phyloP scores from a whole-genome alignment of 1,140 invertebrate species.

The Daktulosphaira vitifoliae region DNA sequence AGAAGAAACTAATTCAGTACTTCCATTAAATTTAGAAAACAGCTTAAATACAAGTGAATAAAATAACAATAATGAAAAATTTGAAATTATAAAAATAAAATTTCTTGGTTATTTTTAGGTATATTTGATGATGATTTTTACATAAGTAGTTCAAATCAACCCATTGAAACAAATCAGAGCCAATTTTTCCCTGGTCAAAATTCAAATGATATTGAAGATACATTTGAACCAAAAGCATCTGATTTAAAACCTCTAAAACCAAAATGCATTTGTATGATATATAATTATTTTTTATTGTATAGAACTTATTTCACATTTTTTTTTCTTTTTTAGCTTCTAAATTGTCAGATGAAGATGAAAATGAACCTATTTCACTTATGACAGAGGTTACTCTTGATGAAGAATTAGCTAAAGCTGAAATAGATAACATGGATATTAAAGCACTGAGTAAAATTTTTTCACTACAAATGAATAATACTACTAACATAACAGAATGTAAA shows the following conservation, averaged over 20 bases:
- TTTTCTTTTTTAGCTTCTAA: neutral
- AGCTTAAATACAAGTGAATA: neutral
- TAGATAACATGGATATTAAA: slow-evolving; percentile 32
- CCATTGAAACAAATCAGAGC: slow-evolving; percentile 57
- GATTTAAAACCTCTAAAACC: slow-evolving; percentile 39
- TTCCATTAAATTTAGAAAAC: neutral
- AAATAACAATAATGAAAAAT: no score
- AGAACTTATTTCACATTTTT: neutral
- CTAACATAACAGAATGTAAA: slow-evolving; percentile 1
- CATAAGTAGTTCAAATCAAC: slow-evolving; percentile 58
- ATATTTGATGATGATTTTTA: slow-evolving; percentile 42
- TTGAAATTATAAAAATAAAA: no score
- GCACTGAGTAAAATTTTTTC: slow-evolving; percentile 18
- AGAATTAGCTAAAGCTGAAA: slow-evolving; percentile 7
- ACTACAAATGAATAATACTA: slow-evolving; percentile 8
- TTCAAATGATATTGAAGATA: neutral
- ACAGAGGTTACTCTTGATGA: neutral
- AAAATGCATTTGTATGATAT: slow-evolving; percentile 5
- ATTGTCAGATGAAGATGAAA: slow-evolving; percentile 10
- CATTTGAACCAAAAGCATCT: slow-evolving; percentile 20
- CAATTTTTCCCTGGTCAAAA: slow-evolving; percentile 60
- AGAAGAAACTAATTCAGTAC: neutral
- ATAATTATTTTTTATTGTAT: neutral
- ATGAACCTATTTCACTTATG: slow-evolving; percentile 6
- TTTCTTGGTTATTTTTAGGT: neutral